Evolutionary conservation across 2,888 invertebrate species (phyloP).

Genomic region (Athalia rosae): DNA sequence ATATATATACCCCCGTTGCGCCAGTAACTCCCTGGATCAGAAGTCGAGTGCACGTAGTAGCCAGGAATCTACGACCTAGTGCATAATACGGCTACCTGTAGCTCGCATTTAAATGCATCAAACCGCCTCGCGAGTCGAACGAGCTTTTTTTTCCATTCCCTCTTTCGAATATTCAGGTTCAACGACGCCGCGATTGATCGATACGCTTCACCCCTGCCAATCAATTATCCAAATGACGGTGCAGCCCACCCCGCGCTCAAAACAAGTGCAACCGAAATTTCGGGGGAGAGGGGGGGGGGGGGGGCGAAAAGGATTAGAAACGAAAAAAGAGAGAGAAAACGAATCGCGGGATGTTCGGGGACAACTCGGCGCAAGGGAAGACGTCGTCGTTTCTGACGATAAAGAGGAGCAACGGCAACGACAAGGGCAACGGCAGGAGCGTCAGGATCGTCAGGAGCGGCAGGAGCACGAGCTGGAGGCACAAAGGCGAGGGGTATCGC

Average conservation of each 20-base stretch:
- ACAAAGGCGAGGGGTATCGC: conserved; percentile 45
- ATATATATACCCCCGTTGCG: background rate
- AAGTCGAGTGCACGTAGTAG: conserved; percentile 30
- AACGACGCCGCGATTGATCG: background rate
- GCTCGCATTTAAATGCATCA: conserved; percentile 71
- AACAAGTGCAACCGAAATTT: too few relatives aligned
- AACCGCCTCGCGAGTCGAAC: conserved; percentile 58
- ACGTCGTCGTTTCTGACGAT: conserved; percentile 4
- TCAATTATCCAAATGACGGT: background rate
- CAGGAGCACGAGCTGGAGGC: conserved; percentile 56
- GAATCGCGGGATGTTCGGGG: conserved; percentile 6
- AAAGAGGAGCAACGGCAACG: conserved; percentile 47
- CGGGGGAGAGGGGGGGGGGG: too few relatives aligned
- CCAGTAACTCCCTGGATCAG: conserved; percentile 24
- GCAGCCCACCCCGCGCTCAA: conserved; percentile 25
- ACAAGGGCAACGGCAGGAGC: conserved; percentile 51
- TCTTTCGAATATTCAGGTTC: background rate
- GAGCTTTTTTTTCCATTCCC: background rate
- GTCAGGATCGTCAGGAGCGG: conserved; percentile 51
- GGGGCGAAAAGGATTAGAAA: too few relatives aligned
- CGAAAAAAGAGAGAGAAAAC: too few relatives aligned
- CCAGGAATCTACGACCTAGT: conserved; percentile 58
- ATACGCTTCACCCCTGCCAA: background rate
- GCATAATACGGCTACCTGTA: conserved; percentile 70
- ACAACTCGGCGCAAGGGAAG: conserved; percentile 69